Base-by-base conservation (phyloP, 2,888 invertebrate genomes). In the Torymus tubicola region DNA sequence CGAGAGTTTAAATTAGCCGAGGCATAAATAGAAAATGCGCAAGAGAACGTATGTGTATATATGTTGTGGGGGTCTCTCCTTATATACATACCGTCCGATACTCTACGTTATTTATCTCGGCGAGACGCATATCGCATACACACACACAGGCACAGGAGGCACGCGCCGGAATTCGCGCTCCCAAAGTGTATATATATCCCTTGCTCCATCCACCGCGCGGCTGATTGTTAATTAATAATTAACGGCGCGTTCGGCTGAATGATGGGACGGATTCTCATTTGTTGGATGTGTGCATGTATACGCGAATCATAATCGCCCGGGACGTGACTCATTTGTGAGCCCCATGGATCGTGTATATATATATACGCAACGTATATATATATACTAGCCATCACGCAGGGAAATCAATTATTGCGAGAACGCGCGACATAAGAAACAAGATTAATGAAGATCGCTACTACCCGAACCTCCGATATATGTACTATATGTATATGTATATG, bases 401-500 rank as follows among this genome's bases (percentile, higher is more conserved):
- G 58, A 50, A 68, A 75, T 75, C 60, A 75, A 75, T 75, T 75
- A 75, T 31, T 16, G 16, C 60, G 53, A 60, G 60, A 68, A 16
- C 67, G 42, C 42, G 42, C 42, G 75, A 67, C 75, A 24, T 24
- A 24, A 16, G 67, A 61, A n/a, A 12, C 68, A 68, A 67, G 67
- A 60, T 75, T 75, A 61, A 75, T 60, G 67, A 53, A 53, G 61
- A 75, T 67, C n/a, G 16, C 11, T n/a, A n/a, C 21, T 21, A 53
- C 18, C 14, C 65, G 42, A n/a, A 16, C 55, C 16, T 42, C 8
- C 42, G 10, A 42, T 8, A 42, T n/a, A n/a, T n/a, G n/a, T n/a
- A 8, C 42, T 42, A 42, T 42, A 42, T 42, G 8, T 42, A 42
- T 8, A 1, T 42, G 10, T 42, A 31, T 31, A 5, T 31, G 5